phyloP scores from a whole-genome alignment of 2,888 invertebrate species.

The Trissolcus japonicus region DNA sequence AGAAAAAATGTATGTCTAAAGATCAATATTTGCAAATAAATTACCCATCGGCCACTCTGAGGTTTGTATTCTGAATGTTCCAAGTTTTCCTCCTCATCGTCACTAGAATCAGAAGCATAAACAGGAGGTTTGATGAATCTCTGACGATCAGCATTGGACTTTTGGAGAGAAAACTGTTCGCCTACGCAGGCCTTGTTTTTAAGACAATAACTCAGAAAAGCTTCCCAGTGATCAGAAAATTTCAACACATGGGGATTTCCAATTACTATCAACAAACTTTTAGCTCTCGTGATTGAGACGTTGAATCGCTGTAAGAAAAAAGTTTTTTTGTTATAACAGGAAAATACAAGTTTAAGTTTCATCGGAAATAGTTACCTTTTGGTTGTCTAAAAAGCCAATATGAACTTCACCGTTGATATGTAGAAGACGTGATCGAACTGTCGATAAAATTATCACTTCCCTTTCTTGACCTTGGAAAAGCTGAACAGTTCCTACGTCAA shows the following conservation, averaged over 20 bases:
- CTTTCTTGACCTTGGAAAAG: conserved; percentile 92
- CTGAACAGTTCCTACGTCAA: conserved; percentile 90
- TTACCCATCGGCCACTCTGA: too few species aligned
- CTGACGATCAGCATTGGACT: too few species aligned
- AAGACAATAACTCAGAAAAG: conserved; percentile 66
- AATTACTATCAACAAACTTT: conserved; percentile 82
- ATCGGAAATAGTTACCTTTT: conserved; percentile 70
- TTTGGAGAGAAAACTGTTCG: too few species aligned
- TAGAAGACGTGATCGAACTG: conserved; percentile 83
- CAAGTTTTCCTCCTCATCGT: too few species aligned
- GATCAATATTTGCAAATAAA: too few species aligned
- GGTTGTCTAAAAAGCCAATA: conserved; percentile 79
- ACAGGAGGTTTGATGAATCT: too few species aligned
- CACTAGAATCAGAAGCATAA: too few species aligned
- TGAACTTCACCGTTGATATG: conserved; percentile 78
- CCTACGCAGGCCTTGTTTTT: conserved; percentile 60
- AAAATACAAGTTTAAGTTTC: too few species aligned
- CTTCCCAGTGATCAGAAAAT: conserved; percentile 64
- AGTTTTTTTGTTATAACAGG: too few species aligned
- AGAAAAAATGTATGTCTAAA: too few species aligned
- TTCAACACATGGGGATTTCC: conserved; percentile 75
- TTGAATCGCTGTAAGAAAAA: conserved; percentile 80
- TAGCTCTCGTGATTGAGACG: conserved; percentile 85
- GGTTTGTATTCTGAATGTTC: too few species aligned
- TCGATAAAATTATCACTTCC: conserved; percentile 87